A percentile compares a stretch with the other conserved stretches of the same genome.
These are phyloP conservation scores for Gopherus evgoodei DNA, from an alignment of 2,113 vertebrate genomes.

Conservation along the genomic window DNA sequence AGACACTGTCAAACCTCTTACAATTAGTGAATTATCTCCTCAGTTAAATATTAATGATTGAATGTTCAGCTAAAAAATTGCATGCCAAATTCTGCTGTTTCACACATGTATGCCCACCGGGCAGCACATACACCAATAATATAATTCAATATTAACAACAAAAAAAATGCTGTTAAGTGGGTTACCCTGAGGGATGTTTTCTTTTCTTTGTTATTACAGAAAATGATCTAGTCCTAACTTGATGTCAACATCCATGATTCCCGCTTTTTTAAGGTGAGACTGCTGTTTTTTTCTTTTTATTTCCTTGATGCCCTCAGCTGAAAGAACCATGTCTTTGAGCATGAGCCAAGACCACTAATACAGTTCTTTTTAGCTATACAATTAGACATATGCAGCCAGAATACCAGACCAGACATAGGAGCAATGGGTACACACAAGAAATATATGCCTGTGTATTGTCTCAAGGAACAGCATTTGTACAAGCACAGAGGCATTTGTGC, in stretches of 20 bases:
- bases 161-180: not conserved
- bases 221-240: not conserved
- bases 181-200: not conserved
- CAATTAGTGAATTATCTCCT: not conserved
- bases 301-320: not conserved
- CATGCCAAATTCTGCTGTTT: not conserved
- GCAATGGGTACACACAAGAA: too few species aligned
- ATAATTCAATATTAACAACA: not conserved
- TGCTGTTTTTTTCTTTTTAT: not conserved
- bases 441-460: not conserved
- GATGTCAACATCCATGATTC: not conserved
- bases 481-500: not conserved
- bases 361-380: not conserved
- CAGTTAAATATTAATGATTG: fast-evolving
- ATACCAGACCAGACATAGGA: not conserved
- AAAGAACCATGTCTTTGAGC: not conserved
- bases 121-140: not conserved
- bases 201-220: not conserved
- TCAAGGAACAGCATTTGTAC: not conserved
- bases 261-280: not conserved
- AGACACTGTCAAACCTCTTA: not conserved
- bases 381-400: fast-evolving
- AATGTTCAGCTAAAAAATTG: not conserved
- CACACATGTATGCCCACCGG: fast-evolving
- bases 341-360: not conserved